Percentiles rank a stretch among this genome's conserved stretches.
phyloP scores from a whole-genome alignment of 1,140 invertebrate genomes.

The Pectinophora gossypiella region DNA sequence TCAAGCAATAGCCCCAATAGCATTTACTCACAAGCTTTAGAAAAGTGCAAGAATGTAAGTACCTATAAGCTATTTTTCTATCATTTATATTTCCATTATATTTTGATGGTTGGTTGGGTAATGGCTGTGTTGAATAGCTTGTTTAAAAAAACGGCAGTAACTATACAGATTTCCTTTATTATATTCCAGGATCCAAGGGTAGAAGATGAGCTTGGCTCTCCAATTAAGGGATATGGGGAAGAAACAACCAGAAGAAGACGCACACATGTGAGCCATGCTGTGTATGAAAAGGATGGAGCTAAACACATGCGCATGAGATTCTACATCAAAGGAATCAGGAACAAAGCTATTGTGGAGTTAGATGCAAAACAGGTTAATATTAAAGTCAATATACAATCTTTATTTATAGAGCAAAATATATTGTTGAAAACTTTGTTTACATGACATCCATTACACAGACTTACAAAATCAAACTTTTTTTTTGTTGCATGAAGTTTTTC shows the following conservation, averaged over 20 bases:
- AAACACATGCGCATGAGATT: constrained; percentile 92
- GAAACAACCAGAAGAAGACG: constrained; percentile 86
- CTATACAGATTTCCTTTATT: too few species aligned
- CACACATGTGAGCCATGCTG: constrained; percentile 82
- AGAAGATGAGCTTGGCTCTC: constrained; percentile 85
- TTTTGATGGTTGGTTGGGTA: too few species aligned
- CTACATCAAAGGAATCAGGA: constrained; percentile 88
- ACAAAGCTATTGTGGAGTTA: constrained; percentile 88
- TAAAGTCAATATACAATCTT: too few species aligned
- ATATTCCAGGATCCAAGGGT: constrained; percentile 79
- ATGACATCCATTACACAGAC: too few species aligned
- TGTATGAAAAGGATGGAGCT: constrained; percentile 84
- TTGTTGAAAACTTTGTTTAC: too few species aligned
- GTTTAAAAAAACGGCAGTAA: too few species aligned
- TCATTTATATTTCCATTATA: too few species aligned
- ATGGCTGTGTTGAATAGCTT: too few species aligned
- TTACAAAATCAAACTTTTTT: too few species aligned
- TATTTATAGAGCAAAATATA: too few species aligned
- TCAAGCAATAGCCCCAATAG: constrained; percentile 90
- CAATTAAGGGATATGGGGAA: constrained; percentile 93
- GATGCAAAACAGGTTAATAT: constrained; percentile 87
- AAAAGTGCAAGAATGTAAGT: constrained; percentile 80
- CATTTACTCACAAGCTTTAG: constrained; percentile 87
- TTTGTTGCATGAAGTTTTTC: too few species aligned
- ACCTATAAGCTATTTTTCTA: too few species aligned